Conservation (phyloP, 2,113 vertebrate species). For the Oncorhynchus tshawytscha region DNA sequence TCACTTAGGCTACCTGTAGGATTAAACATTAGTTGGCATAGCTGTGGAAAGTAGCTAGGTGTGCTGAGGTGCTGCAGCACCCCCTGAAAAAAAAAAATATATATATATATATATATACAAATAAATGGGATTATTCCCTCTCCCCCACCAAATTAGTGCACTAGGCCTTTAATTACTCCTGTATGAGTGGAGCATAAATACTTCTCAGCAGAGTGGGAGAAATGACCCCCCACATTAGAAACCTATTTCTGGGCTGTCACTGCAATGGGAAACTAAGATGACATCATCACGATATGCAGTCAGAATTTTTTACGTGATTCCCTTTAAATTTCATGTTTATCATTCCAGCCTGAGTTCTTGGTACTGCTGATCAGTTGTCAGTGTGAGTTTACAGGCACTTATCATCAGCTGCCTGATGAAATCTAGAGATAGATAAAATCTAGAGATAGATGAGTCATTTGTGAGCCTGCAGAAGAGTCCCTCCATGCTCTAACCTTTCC, state of each 20-base stretch:
- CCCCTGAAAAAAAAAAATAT: no score
- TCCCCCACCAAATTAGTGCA: no score
- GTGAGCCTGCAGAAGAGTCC: constrained; percentile 57
- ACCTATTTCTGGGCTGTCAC: constrained; percentile 10
- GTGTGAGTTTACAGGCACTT: constrained; percentile 44
- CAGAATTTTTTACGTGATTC: constrained; percentile 19
- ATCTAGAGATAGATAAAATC: constrained; percentile 22
- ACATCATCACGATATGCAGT: constrained; percentile 13
- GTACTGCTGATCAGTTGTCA: constrained; percentile 33
- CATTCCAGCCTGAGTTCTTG: constrained; percentile 34
- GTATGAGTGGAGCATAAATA: no score
- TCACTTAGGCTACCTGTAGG: not conserved
- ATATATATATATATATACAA: no score
- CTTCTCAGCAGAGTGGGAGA: no score
- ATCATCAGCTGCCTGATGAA: constrained; percentile 53
- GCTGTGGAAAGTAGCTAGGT: no score
- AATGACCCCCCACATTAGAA: no score
- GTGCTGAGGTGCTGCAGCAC: no score
- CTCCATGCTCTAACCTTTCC: constrained; percentile 62
- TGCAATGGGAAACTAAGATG: constrained; percentile 52
- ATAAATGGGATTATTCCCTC: no score
- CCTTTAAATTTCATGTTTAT: constrained; percentile 37
- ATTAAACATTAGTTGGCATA: not conserved
- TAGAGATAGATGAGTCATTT: constrained; percentile 70
- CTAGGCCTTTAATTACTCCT: no score